Percentiles rank a stretch among this genome's conserved stretches.
Conservation (phyloP, 1,140 invertebrate genomes). For the Drosophila rhopaloa region DNA sequence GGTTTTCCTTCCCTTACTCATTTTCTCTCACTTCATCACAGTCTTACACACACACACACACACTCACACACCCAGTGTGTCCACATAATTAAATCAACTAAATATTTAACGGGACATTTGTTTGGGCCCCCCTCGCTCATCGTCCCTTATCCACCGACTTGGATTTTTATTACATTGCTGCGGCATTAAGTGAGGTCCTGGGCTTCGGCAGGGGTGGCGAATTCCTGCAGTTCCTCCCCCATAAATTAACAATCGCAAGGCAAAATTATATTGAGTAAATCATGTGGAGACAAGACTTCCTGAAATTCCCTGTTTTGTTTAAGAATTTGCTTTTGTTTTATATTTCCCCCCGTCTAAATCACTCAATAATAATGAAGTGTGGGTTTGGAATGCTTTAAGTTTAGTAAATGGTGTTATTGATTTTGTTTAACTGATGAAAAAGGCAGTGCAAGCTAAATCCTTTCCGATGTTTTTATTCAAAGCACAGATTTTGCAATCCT, state of each 20-base stretch:
- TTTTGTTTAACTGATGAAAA: no score
- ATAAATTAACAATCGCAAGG: slow-evolving; percentile 67
- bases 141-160: slow-evolving; percentile 44
- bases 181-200: slow-evolving; percentile 64
- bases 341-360: neutral
- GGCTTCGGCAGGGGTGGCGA: slow-evolving; percentile 25
- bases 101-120: slow-evolving; percentile 82
- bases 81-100: slow-evolving; percentile 82
- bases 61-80: slow-evolving; percentile 9
- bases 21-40: neutral
- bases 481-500: no score
- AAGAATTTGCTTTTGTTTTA: slow-evolving; percentile 15
- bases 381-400: neutral
- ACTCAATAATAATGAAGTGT: slow-evolving; percentile 2
- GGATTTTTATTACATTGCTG: slow-evolving; percentile 76
- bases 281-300: slow-evolving; percentile 40
- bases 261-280: slow-evolving; percentile 72
- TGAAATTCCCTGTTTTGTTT: slow-evolving; percentile 1
- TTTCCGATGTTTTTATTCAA: no score
- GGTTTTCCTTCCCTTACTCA: slow-evolving; percentile 9
- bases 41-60: neutral
- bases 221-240: slow-evolving; percentile 18
- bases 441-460: no score
- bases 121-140: slow-evolving; percentile 44
- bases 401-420: no score